These are phyloP conservation scores for Barnardius zonarius DNA, from an alignment of 2,113 vertebrate genomes.

Conservation along the genomic window DNA sequence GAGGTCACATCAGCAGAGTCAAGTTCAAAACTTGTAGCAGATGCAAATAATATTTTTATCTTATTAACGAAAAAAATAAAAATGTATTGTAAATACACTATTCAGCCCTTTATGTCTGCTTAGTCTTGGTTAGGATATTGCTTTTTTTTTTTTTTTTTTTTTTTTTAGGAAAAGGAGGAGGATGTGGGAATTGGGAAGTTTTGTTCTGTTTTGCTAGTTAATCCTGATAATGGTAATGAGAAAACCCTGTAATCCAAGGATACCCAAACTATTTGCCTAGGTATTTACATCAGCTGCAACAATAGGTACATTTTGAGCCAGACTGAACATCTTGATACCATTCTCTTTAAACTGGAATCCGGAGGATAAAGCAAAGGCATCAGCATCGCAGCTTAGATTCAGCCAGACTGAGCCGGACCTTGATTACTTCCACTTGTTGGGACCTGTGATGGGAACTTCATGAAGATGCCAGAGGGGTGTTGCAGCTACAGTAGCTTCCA, in stretches of 20 bases:
- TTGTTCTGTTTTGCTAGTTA: not conserved
- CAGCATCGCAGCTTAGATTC: not conserved
- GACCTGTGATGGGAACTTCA: not conserved
- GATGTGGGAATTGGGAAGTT: not conserved
- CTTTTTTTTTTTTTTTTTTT: not conserved
- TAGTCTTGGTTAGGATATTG: not conserved
- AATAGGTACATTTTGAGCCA: not conserved
- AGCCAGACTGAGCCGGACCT: not conserved
- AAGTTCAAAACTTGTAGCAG: not conserved
- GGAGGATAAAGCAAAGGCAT: not conserved
- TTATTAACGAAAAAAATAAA: not conserved
- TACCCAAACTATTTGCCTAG: not conserved
- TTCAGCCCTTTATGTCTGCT: not conserved
- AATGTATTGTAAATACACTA: not conserved
- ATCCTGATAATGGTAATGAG: not conserved
- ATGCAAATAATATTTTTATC: not conserved
- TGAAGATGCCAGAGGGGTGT: not conserved
- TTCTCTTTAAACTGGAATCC: not conserved
- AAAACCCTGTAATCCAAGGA: not conserved
- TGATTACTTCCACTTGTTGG: not conserved
- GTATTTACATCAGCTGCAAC: not conserved
- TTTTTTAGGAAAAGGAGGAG: not conserved
- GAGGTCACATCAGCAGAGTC: not conserved
- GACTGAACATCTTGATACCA: not conserved
- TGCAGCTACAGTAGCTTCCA: not conserved